These are phyloP conservation scores for Agelas oroides DNA, from an alignment of 37 sponge, comb jelly and placozoan species.

Conservation along the genomic window DNA sequence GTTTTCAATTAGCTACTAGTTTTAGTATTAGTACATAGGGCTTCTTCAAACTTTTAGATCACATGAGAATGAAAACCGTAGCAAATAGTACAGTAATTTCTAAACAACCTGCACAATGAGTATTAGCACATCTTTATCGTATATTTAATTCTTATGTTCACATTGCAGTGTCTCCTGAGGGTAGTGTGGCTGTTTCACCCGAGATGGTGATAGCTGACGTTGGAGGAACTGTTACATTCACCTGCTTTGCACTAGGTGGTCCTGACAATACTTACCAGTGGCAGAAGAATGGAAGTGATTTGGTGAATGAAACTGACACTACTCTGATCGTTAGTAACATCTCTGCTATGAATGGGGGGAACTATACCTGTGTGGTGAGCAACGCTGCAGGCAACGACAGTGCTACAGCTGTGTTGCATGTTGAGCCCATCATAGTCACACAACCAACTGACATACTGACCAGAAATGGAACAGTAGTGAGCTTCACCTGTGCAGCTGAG, in stretches of 20 bases:
- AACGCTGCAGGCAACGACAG: slow-evolving; percentile 12
- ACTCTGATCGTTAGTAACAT: background rate
- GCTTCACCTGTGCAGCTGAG: background rate
- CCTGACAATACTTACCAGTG: slow-evolving; percentile 25
- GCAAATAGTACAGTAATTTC: too few relatives aligned
- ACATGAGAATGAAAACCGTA: too few relatives aligned
- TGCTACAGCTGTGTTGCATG: background rate
- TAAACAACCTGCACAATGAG: too few relatives aligned
- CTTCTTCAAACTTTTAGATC: too few relatives aligned
- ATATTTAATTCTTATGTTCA: too few relatives aligned
- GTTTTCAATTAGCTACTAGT: too few relatives aligned
- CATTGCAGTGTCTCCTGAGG: slow-evolving; percentile 21
- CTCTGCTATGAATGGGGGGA: background rate
- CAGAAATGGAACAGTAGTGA: background rate
- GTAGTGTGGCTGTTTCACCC: slow-evolving; percentile 14
- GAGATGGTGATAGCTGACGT: background rate
- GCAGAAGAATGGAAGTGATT: background rate
- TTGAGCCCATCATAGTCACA: background rate
- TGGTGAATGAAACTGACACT: background rate
- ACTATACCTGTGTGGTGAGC: slow-evolving; percentile 24
- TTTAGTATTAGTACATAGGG: too few relatives aligned
- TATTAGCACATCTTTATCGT: too few relatives aligned
- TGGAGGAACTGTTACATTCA: background rate
- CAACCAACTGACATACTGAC: background rate
- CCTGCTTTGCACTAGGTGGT: slow-evolving; percentile 7